Evolutionary conservation across 2,113 vertebrate genomes (phyloP).

Genomic region (Brienomyrus longianalis): DNA sequence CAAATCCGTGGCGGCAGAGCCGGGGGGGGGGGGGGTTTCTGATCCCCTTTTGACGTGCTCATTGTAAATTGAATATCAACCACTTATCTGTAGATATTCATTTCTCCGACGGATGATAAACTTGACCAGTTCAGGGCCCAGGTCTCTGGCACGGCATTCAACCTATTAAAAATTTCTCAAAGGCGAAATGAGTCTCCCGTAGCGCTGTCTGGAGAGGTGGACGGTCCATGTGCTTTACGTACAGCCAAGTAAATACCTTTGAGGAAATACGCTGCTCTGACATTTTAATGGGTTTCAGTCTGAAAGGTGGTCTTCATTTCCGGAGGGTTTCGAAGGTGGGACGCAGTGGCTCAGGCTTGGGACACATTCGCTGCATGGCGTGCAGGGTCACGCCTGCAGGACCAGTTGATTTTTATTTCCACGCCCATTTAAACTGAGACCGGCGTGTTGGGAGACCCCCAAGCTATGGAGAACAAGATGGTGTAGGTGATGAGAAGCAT

Average conservation of each 20-base stretch:
- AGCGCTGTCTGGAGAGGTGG: not conserved
- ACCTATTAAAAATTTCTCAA: not conserved
- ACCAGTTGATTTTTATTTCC: not conserved
- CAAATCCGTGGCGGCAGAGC: not conserved
- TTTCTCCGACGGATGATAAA: not conserved
- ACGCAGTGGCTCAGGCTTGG: not conserved
- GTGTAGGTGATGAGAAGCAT: no score
- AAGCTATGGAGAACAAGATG: no score
- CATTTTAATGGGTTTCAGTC: not conserved
- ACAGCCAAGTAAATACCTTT: not conserved
- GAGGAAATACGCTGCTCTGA: not conserved
- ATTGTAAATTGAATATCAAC: not conserved
- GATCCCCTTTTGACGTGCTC: not conserved
- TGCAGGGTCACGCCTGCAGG: not conserved
- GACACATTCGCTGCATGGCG: not conserved
- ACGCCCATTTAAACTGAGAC: not conserved
- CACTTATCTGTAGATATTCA: not conserved
- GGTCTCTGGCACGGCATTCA: not conserved
- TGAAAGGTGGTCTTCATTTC: not conserved
- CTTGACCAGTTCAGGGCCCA: not conserved
- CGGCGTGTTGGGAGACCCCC: not conserved
- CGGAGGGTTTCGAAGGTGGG: not conserved
- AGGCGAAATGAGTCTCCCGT: not conserved
- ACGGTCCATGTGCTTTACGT: not conserved
- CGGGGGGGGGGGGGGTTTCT: not conserved